A percentile compares a stretch with the other conserved stretches of the same genome.
These are phyloP conservation scores for Cantharis nigra DNA, from an alignment of 2,888 invertebrate species.

Conservation along the genomic window DNA sequence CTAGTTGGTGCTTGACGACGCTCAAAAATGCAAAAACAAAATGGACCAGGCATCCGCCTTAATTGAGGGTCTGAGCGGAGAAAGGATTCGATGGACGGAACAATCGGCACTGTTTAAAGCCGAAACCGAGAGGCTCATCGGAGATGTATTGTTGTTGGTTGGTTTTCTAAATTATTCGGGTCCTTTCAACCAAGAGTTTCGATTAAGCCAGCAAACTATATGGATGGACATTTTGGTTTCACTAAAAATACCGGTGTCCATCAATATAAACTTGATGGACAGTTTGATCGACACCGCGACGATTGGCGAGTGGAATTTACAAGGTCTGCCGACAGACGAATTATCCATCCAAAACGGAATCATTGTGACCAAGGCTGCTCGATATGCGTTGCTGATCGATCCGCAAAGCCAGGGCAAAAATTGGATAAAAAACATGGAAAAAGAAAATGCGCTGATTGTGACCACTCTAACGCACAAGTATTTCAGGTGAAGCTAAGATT, in stretches of 20 bases:
- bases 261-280: constrained; percentile 75
- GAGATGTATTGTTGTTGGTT: constrained; percentile 80
- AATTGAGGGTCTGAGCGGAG: constrained; percentile 84
- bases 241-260: constrained; percentile 78
- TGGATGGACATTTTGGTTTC: constrained; percentile 73
- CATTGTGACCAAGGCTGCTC: constrained; percentile 81
- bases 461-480: constrained; percentile 69
- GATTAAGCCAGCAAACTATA: constrained; percentile 64
- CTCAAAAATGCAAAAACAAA: constrained; percentile 80
- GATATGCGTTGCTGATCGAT: constrained; percentile 86
- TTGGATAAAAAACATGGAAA: constrained; percentile 88
- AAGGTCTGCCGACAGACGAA: constrained; percentile 88
- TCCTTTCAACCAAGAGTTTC: constrained; percentile 90
- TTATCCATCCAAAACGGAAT: constrained; percentile 90
- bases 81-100: constrained; percentile 85
- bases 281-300: constrained; percentile 82
- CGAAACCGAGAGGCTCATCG: constrained; percentile 82
- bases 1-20: constrained; percentile 72
- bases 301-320: constrained; percentile 89
- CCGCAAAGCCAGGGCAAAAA: constrained; percentile 91
- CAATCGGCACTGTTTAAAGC: constrained; percentile 80
- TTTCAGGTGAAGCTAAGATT: constrained; percentile 59
- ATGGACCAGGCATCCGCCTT: constrained; percentile 87
- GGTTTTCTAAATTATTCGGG: constrained; percentile 87
- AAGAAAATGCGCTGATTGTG: constrained; percentile 68